phyloP scores from a whole-genome alignment of 2,797 vertebrate species.

The Mormyrus hasselquistii region DNA sequence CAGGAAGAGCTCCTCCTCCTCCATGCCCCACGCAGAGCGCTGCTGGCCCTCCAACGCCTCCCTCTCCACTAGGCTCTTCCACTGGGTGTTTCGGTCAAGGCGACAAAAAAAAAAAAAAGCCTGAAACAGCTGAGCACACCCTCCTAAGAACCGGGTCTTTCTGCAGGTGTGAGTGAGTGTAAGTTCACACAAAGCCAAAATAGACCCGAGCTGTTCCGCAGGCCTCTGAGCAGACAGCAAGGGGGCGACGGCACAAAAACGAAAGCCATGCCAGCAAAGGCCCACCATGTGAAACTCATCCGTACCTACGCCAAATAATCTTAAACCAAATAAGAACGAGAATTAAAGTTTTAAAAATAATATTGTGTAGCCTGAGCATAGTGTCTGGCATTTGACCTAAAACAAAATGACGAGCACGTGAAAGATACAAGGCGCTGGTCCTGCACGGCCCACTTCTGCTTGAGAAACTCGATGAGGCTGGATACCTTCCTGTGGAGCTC shows the following conservation, averaged over 20 bases:
- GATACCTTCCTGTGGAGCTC: slow-evolving; percentile 96
- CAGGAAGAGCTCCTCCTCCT: slow-evolving; percentile 77
- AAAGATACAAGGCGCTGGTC: slow-evolving; percentile 95
- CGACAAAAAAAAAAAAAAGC: neutral
- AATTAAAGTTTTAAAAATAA: neutral
- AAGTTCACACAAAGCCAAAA: neutral
- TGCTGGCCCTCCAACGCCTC: slow-evolving; percentile 68
- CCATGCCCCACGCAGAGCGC: slow-evolving; percentile 53
- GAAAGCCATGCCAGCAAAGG: neutral
- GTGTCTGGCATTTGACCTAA: neutral
- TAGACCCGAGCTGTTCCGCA: too few species aligned
- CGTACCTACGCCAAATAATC: neutral
- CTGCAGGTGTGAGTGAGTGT: neutral
- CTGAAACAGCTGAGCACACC: neutral
- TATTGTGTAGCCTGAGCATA: neutral
- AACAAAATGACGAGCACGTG: neutral
- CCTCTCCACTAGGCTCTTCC: slow-evolving; percentile 84
- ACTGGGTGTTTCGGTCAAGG: slow-evolving; percentile 63
- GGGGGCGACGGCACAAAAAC: neutral
- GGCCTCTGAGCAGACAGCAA: neutral
- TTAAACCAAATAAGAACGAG: neutral
- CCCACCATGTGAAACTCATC: neutral
- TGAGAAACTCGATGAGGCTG: slow-evolving; percentile 94
- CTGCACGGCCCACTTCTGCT: slow-evolving; percentile 93
- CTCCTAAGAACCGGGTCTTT: neutral